Evolutionary conservation across 2,113 vertebrate genomes (phyloP).

Genomic region (Brachypodius melanocephalos): DNA sequence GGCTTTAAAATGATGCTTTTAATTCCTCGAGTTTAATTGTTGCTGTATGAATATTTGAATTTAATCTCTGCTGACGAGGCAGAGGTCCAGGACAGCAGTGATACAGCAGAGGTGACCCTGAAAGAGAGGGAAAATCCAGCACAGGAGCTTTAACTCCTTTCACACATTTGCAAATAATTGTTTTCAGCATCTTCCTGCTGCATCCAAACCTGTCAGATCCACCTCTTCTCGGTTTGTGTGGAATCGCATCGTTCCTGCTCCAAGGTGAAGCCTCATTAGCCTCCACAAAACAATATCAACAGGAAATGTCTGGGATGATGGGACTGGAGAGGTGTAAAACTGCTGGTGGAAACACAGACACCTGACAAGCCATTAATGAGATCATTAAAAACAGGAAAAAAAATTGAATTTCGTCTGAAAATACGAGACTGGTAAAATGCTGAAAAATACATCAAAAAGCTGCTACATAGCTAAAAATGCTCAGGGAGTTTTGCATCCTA

Average conservation of each 20-base stretch:
- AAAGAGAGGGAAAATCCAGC: neutral
- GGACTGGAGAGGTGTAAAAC: neutral
- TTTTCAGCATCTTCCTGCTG: neutral
- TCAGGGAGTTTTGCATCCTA: neutral
- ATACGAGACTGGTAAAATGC: neutral
- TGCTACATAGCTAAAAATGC: neutral
- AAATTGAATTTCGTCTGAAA: neutral
- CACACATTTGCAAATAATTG: neutral
- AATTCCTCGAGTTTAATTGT: neutral
- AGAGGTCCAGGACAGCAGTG: neutral
- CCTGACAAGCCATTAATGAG: constrained; percentile 1
- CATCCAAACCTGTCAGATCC: neutral
- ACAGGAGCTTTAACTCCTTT: neutral
- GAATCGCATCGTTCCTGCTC: neutral
- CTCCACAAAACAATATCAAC: neutral
- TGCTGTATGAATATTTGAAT: neutral
- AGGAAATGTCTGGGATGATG: neutral
- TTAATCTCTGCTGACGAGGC: neutral
- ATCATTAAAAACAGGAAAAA: neutral
- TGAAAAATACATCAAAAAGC: neutral
- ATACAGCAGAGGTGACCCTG: neutral
- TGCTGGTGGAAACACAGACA: neutral
- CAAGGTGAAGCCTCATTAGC: neutral
- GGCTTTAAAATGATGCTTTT: neutral
- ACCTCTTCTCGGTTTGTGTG: neutral